These are phyloP conservation scores for Lasioglossum albipes DNA, from an alignment of 1,140 invertebrate genomes.

Conservation along the genomic window DNA sequence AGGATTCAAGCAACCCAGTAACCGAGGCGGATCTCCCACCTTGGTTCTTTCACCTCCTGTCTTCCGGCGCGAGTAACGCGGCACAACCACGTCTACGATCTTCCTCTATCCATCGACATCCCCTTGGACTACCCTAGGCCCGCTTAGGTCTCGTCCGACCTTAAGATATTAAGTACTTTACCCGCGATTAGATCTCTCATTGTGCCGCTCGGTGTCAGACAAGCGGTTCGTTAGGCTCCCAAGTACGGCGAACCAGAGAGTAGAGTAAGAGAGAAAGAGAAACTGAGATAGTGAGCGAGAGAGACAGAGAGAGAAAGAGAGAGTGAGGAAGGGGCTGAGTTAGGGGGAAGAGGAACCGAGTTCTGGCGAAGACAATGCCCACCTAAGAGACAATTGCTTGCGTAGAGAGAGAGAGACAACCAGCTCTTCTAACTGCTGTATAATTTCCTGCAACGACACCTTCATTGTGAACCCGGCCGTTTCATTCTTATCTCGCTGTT, in stretches of 20 bases:
- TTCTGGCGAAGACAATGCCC: constrained; percentile 73
- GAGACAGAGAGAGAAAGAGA: no score
- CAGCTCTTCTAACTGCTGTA: constrained; percentile 79
- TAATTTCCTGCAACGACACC: constrained; percentile 82
- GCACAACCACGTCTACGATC: background rate
- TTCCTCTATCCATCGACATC: constrained; percentile 17
- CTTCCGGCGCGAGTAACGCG: constrained; percentile 36
- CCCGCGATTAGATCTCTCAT: constrained; percentile 81
- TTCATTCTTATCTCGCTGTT: constrained; percentile 76
- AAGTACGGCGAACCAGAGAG: constrained; percentile 54
- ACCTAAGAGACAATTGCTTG: constrained; percentile 79
- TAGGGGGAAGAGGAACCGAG: constrained; percentile 16
- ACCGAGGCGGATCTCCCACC: constrained; percentile 54
- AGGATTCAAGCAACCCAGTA: constrained; percentile 68
- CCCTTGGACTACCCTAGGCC: constrained; percentile 50
- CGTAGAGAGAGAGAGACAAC: constrained; percentile 56
- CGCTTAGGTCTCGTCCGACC: constrained; percentile 68
- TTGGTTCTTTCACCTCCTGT: constrained; percentile 48
- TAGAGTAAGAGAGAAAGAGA: background rate
- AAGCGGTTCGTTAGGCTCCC: constrained; percentile 73
- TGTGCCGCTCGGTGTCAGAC: constrained; percentile 78
- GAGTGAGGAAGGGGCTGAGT: background rate
- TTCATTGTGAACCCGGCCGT: constrained; percentile 77
- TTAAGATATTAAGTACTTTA: constrained; percentile 81
- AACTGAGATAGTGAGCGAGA: no score